Conservation (phyloP, 1,140 invertebrate species). For the Bactericera cockerelli region DNA sequence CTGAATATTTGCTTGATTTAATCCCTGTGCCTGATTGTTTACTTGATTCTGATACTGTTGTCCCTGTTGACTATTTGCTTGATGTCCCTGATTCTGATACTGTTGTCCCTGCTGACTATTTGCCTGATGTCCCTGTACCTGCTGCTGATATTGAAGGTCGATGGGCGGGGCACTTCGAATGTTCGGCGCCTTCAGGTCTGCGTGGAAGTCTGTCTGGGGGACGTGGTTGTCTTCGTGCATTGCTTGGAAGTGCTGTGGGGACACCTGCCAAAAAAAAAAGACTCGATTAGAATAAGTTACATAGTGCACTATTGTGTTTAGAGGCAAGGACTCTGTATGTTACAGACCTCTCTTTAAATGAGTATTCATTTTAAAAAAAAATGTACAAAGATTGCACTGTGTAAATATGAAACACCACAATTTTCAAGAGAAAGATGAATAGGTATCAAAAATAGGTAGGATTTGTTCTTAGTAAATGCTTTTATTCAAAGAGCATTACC, state of each 20-base stretch:
- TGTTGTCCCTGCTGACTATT: neutral
- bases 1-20: neutral
- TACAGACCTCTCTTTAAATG: no score
- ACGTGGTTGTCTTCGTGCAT: slow-evolving; percentile 23
- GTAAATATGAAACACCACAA: no score
- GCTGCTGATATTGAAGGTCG: neutral
- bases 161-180: neutral
- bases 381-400: no score
- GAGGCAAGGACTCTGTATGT: no score
- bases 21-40: neutral
- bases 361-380: no score
- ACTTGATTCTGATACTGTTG: neutral
- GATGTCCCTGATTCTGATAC: neutral
- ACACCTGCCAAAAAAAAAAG: slow-evolving; percentile 16
- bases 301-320: no score
- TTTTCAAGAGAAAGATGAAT: no score
- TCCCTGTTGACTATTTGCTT: neutral
- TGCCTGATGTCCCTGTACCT: neutral
- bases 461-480: no score
- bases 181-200: neutral
- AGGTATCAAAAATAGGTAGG: no score
- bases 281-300: slow-evolving; percentile 13
- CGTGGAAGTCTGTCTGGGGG: neutral
- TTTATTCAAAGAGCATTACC: no score
- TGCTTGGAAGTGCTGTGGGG: slow-evolving; percentile 27